Conservation (phyloP, 2,797 vertebrate species). For the Xenops minutus region DNA sequence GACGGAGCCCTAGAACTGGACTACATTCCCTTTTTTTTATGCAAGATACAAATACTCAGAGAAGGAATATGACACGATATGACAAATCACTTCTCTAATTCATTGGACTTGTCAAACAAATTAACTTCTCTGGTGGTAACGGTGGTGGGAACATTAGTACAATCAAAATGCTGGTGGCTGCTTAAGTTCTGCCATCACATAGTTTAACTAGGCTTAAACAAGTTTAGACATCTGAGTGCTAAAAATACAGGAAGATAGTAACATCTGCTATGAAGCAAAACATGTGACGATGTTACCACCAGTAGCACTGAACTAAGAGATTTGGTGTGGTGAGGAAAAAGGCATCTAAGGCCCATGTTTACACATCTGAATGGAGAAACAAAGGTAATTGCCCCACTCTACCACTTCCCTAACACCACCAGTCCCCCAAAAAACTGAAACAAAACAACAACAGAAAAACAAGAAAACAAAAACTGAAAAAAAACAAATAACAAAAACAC, state of each 20-base stretch:
- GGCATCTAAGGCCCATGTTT: not conserved
- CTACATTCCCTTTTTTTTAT: not conserved
- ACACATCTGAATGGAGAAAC: not conserved
- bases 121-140: constrained; percentile 36
- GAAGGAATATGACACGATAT: constrained; percentile 25
- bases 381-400: not conserved
- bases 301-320: constrained; percentile 5
- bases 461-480: not conserved
- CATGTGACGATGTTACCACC: not conserved
- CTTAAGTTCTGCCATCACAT: constrained; percentile 28
- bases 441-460: not conserved
- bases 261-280: constrained; percentile 35
- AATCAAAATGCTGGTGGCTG: constrained; percentile 18
- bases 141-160: not conserved
- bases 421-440: not conserved
- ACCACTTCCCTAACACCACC: not conserved
- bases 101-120: constrained; percentile 58
- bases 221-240: constrained; percentile 40
- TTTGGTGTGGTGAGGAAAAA: not conserved
- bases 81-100: constrained; percentile 59
- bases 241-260: constrained; percentile 47
- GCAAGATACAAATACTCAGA: constrained; percentile 18
- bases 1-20: constrained; percentile 42
- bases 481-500: too few relatives aligned
- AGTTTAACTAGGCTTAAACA: constrained; percentile 41